Evolutionary conservation across 92 coral and sea anemone species (phyloP), one percentile per base, ranked within the genome.

Genomic region (Epizoanthus ramosus): DNA sequence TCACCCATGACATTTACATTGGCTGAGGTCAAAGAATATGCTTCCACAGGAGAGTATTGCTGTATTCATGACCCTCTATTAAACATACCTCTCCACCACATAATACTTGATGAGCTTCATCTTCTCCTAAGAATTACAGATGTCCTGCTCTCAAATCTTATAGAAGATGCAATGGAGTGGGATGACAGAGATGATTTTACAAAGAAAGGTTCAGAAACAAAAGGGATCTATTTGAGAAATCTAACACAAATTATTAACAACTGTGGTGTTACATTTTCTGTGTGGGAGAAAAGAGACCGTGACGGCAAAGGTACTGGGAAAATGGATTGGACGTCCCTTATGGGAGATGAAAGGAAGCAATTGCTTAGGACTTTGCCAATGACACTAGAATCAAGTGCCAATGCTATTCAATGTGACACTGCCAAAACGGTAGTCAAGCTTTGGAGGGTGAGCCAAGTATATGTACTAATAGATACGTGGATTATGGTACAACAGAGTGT

Each of bases 51-150:
- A 2, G 89, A 88, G 21, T 83, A 31, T 79, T 83, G 92, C 7
- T 89, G 90, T 74, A 71, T 83, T 15, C 24, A 57, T 22, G 53
- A 79, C 74, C 92, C 88, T 19, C 80, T 91, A 1, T 39, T 89
- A 19, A 86, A 89, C 71, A 71, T 89, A 3, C 87, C 89, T 7
- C 87, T 89, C 1, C 69, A 89, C 59, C 88, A 71, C 64, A 83
- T 87, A 52, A 71, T 87, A 24, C 79, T 83, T 10, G 91, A 83
- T 52, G 91, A 83, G 63, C 70, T 88, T 0, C 88, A 88, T 61
- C 88, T 83, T 59, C 66, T 88, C 19, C 54, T 68, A 1, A 43
- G 73, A 28, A 35, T 84, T 5, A 84, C 87, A 0, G 87, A 84
- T 73, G 81, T 84, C 0, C 68, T 73, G 0, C 25, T 84, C 15